A percentile compares a stretch with the other conserved stretches of the same genome.
Evolutionary conservation across 2,888 invertebrate species (phyloP).

Genomic region (Cephalotes varians): DNA sequence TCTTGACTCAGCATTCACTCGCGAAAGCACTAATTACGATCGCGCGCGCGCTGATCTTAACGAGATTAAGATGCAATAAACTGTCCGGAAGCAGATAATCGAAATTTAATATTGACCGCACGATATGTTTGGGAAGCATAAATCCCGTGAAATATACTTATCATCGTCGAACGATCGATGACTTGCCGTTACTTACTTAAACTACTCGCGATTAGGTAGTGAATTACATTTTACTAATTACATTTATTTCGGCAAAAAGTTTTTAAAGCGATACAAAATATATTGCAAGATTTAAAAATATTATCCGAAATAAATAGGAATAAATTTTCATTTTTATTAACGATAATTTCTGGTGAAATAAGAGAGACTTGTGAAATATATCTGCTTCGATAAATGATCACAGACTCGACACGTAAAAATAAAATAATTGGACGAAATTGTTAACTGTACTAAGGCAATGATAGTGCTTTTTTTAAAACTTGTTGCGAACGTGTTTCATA

Average conservation of each 20-base stretch:
- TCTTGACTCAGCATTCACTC: no score
- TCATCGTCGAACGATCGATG: neutral
- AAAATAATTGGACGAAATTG: neutral
- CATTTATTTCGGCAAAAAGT: no score
- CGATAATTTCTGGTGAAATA: neutral
- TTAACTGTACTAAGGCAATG: neutral
- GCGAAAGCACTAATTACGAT: no score
- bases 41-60: no score
- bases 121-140: neutral
- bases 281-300: no score
- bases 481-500: neutral
- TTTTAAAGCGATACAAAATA: no score
- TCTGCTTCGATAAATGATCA: neutral
- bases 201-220: no score
- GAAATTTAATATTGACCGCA: no score
- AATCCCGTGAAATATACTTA: neutral
- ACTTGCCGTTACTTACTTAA: no score
- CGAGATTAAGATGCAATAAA: no score
- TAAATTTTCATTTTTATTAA: neutral
- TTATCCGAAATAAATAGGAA: neutral
- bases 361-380: neutral
- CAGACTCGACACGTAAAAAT: neutral
- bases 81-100: no score
- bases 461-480: neutral
- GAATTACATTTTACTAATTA: no score